phyloP scores from a whole-genome alignment of 2,888 invertebrate species.

The Sipha maydis region DNA sequence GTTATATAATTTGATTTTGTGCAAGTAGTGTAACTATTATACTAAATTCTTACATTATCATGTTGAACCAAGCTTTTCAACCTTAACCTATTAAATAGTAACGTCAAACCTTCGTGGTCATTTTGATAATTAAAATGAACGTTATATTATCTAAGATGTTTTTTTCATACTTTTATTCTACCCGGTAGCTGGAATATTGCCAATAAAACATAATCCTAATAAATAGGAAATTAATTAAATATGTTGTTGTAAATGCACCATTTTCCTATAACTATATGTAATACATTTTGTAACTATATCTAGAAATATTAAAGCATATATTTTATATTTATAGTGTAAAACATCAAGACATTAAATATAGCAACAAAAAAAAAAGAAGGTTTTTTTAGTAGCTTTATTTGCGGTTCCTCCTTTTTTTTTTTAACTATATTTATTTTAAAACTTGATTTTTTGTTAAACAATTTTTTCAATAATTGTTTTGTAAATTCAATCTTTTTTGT shows the following conservation, averaged over 20 bases:
- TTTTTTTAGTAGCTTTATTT: too few species aligned
- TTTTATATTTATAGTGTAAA: too few species aligned
- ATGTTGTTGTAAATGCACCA: neutral
- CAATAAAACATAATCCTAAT: neutral
- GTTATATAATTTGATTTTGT: neutral
- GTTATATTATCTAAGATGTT: neutral
- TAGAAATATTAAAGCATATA: too few species aligned
- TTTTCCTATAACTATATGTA: neutral
- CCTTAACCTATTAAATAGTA: constrained; percentile 44
- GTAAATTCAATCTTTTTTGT: too few species aligned
- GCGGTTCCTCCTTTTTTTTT: too few species aligned
- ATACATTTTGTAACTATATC: too few species aligned
- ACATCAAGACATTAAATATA: too few species aligned
- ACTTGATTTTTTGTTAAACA: too few species aligned
- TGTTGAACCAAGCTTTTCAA: constrained; percentile 22
- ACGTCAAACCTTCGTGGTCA: constrained; percentile 32
- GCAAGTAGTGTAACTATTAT: neutral
- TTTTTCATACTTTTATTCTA: constrained; percentile 13
- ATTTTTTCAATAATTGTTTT: too few species aligned
- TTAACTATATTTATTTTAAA: too few species aligned
- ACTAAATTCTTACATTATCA: neutral
- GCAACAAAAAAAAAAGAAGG: too few species aligned
- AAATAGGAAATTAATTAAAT: neutral
- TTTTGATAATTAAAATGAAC: constrained; percentile 23
- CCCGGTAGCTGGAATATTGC: neutral